Evolutionary conservation across 2,888 invertebrate species (phyloP).

Genomic region (Xestia rhomboidea): DNA sequence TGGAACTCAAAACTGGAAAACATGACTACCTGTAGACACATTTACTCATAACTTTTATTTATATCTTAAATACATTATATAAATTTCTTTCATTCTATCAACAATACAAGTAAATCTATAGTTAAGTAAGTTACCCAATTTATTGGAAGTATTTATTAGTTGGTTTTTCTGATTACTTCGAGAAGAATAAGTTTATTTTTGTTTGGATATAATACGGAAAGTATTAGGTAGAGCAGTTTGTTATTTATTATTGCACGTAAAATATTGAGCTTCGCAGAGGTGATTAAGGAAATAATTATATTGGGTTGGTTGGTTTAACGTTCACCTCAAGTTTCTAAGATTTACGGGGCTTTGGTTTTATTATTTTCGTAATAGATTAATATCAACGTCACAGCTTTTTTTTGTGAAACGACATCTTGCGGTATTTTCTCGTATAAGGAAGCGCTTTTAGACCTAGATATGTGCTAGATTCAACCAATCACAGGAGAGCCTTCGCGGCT

Average conservation of each 20-base stretch:
- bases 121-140: slow-evolving; percentile 11
- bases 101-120: background rate
- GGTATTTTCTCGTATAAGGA: too few species aligned
- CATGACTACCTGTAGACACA: too few species aligned
- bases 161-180: slow-evolving; percentile 25
- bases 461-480: too few species aligned
- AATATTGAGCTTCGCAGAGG: slow-evolving; percentile 19
- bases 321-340: background rate
- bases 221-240: background rate
- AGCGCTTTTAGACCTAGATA: background rate
- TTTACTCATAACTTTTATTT: too few species aligned
- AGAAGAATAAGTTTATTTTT: slow-evolving; percentile 15
- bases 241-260: slow-evolving; percentile 19
- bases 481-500: too few species aligned
- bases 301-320: background rate
- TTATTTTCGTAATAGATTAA: background rate
- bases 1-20: background rate
- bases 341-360: background rate
- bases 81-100: background rate
- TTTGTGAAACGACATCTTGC: too few species aligned
- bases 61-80: background rate
- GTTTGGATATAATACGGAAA: slow-evolving; percentile 11
- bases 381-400: background rate
- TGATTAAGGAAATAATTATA: slow-evolving; percentile 28
- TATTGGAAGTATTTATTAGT: slow-evolving; percentile 16